Evolutionary conservation across 2,888 invertebrate species (phyloP).

Genomic region (Aphodius granarius): DNA sequence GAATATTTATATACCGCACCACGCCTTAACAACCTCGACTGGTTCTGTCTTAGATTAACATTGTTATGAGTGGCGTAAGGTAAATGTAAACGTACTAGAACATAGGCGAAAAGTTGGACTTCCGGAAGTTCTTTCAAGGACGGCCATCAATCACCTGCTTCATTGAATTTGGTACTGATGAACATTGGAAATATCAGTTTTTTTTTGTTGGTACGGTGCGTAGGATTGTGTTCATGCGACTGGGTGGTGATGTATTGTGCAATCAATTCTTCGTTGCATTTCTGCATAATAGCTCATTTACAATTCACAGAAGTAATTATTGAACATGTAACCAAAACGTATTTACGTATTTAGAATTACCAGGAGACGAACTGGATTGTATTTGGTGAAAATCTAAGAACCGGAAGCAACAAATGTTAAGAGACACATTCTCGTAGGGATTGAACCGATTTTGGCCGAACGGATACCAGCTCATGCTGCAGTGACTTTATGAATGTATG

Average conservation of each 20-base stretch:
- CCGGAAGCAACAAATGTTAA: no score
- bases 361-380: no score
- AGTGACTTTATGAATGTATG: no score
- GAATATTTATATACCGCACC: conserved; percentile 27
- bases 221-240: neutral
- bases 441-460: no score
- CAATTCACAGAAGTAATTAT: neutral
- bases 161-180: neutral
- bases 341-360: no score
- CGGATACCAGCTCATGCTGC: no score
- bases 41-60: neutral
- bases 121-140: neutral
- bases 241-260: neutral
- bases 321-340: no score
- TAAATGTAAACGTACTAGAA: neutral
- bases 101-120: neutral
- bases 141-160: neutral
- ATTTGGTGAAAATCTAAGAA: no score
- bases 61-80: neutral
- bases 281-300: neutral
- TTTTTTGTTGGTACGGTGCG: neutral
- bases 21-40: conserved; percentile 21
- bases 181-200: neutral
- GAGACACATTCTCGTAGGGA: no score
- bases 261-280: neutral